Evolutionary conservation across 2,888 invertebrate genomes (phyloP).

Genomic region (Plusia festucae): DNA sequence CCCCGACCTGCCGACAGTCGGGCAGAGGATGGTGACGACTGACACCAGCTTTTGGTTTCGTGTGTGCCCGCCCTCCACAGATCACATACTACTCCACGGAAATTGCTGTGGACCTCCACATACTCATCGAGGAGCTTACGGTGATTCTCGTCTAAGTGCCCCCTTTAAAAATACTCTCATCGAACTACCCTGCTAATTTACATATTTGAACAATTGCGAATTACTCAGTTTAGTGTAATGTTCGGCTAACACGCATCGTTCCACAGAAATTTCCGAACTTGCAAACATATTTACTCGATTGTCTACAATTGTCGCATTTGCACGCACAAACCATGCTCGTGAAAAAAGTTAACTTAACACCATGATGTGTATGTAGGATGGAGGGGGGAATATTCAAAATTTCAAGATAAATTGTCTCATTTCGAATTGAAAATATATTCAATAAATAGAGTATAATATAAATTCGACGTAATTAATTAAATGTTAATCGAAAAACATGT

Average conservation of each 20-base stretch:
- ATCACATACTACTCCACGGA: constrained; percentile 17
- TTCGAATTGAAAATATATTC: too few relatives aligned
- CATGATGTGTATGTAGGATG: neutral
- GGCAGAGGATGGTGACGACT: constrained; percentile 87
- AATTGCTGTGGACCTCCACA: constrained; percentile 37
- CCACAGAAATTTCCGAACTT: constrained; percentile 35
- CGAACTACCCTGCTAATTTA: neutral
- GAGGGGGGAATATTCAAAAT: neutral
- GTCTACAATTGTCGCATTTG: constrained; percentile 17
- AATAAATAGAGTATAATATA: too few relatives aligned
- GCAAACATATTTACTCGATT: constrained; percentile 29
- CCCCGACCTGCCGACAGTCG: constrained; percentile 95
- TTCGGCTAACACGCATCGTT: neutral
- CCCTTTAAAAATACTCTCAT: neutral
- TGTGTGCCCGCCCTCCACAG: constrained; percentile 49
- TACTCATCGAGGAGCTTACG: neutral
- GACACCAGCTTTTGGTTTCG: constrained; percentile 78
- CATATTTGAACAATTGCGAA: neutral
- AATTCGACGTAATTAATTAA: too few relatives aligned
- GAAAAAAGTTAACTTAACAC: neutral
- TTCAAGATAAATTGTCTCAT: neutral
- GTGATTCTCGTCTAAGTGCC: neutral
- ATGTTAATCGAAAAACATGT: neutral
- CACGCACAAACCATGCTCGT: neutral
- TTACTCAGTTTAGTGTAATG: neutral